Base-by-base conservation (phyloP, 2,113 vertebrate species). In the Tenrec ecaudatus region DNA sequence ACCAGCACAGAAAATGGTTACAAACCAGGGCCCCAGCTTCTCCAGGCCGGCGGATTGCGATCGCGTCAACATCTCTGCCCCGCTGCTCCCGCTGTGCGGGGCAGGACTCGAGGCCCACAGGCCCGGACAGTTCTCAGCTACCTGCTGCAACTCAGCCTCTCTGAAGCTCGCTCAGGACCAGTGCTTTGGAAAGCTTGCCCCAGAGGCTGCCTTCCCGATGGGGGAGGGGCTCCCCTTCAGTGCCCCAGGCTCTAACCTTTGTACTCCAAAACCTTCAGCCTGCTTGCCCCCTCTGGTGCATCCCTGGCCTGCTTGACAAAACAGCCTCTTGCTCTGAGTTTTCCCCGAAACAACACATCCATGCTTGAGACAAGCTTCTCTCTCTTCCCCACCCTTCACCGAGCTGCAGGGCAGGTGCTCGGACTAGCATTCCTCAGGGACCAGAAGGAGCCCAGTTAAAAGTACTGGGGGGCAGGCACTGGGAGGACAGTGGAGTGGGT, bases 1-100 rank as follows among this genome's bases (percentile, higher is more conserved):
- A 90, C 36, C 84, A n/a, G 88, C 82, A 53, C 22, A 84, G 66
- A 71, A 90, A 96, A 75, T 40, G 91, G 88, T 95, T 90, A 92
- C 94, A 95, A 94, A 90, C 60, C 82, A 73, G 0, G 9, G 88
- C 88, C 94, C 64, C 88, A 81, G 92, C 93, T 90, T 93, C 92
- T 93, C 29, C 47, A 19, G 19, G 60, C 62, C 0, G 6, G 82
- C 75, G 47, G 47, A 53, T 10, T 10, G 5, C 85, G 88, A 76
- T 75, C 19, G 3, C 68, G 43, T 36, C 60, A 47, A 2, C 79
- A 43, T 9, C 69, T 68, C 68, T 15, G 20, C 10, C n/a, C 25
- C 0, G 3, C 75, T 62, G 89, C 60, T 83, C n/a, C 76, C 58
- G 47, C 33, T 17, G 47, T 22, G 68, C 80, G 60, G 80, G 73